Percentiles rank a stretch among this genome's conserved stretches.
Evolutionary conservation across 2,797 vertebrate genomes (phyloP).

Genomic region (Balearica regulorum): DNA sequence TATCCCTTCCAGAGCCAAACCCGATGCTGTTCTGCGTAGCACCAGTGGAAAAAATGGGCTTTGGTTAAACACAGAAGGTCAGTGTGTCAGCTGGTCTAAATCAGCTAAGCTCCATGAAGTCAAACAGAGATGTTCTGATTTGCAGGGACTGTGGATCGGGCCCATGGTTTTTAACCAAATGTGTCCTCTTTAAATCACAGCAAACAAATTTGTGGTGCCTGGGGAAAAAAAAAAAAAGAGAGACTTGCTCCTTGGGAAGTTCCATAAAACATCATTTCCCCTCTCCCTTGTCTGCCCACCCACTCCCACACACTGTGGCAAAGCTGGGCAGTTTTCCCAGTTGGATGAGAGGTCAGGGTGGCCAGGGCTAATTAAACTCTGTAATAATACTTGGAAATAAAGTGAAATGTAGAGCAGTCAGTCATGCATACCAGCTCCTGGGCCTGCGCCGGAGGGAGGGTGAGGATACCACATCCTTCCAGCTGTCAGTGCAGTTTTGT

Average conservation of each 20-base stretch:
- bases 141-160: not conserved
- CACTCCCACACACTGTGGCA: rapidly evolving
- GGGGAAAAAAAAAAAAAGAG: rapidly evolving
- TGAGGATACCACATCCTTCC: not conserved
- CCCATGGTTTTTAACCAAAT: not conserved
- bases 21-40: not conserved
- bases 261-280: not conserved
- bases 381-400: not conserved
- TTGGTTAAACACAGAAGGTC: not conserved
- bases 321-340: not conserved
- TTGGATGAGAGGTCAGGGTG: not conserved
- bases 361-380: not conserved
- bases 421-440: rapidly evolving
- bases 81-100: not conserved
- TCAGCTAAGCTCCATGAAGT: not conserved
- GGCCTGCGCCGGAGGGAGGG: not conserved
- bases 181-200: not conserved
- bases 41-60: not conserved
- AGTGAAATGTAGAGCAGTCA: not conserved
- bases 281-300: not conserved
- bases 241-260: not conserved
- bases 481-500: not conserved
- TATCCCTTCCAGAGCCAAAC: not conserved
- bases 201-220: not conserved
- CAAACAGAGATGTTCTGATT: not conserved